Conservation (phyloP, 2,888 invertebrate genomes). For the Lycaena phlaeas region DNA sequence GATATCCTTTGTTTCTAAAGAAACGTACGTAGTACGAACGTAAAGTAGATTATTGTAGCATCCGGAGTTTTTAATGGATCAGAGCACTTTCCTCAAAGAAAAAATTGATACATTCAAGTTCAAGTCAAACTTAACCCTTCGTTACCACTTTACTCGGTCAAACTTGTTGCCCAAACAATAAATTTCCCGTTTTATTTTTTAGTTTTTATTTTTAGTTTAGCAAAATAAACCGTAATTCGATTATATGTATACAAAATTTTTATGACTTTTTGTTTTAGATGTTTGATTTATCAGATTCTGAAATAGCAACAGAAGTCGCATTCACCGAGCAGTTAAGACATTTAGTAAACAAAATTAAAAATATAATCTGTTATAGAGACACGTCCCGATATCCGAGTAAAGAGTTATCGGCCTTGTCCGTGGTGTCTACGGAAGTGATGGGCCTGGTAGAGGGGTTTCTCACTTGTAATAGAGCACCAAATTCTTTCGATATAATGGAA, state of each 20-base stretch:
- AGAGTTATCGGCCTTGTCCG: conserved; percentile 70
- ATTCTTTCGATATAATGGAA: conserved; percentile 63
- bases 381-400: conserved; percentile 61
- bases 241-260: background rate
- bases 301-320: conserved; percentile 77
- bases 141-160: no score
- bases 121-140: no score
- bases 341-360: conserved; percentile 63
- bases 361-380: conserved; percentile 57
- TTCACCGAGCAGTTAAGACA: conserved; percentile 78
- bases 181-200: background rate
- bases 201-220: no score
- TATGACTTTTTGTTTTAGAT: conserved; percentile 63
- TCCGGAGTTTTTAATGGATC: no score
- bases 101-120: no score
- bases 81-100: no score
- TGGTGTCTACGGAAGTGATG: conserved; percentile 74
- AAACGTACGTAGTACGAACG: no score
- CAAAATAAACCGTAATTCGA: no score
- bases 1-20: no score
- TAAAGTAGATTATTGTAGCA: no score
- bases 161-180: no score
- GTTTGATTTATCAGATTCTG: conserved; percentile 77
- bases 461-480: conserved; percentile 58
- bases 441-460: conserved; percentile 75